Evolutionary conservation across 2,797 vertebrate species (phyloP).

Genomic region (Thamnophis elegans): DNA sequence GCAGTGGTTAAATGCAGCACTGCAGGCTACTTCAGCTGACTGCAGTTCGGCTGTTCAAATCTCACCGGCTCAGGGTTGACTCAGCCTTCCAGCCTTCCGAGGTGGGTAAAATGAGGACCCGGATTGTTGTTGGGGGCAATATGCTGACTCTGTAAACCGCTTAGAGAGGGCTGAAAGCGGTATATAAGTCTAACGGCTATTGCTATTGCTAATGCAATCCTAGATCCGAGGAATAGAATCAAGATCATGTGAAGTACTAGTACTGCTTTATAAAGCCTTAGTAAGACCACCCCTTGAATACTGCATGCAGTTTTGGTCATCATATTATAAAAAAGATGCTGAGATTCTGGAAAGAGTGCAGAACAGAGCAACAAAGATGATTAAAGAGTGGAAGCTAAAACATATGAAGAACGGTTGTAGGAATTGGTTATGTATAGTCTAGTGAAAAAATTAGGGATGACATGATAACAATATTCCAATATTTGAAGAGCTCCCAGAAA

Average conservation of each 20-base stretch:
- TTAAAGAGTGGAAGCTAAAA: not conserved
- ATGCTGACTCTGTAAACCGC: too few relatives aligned
- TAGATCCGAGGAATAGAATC: not conserved
- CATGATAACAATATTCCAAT: not conserved
- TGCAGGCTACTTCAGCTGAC: too few relatives aligned
- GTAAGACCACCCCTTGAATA: not conserved
- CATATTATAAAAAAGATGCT: not conserved
- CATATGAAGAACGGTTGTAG: not conserved
- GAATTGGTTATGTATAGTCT: not conserved
- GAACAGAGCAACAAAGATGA: not conserved
- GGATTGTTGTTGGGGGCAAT: too few relatives aligned
- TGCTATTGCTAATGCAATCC: too few relatives aligned
- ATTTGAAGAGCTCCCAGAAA: not conserved
- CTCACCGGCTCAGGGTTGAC: too few relatives aligned
- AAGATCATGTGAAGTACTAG: not conserved
- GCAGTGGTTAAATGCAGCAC: too few relatives aligned
- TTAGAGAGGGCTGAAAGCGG: too few relatives aligned
- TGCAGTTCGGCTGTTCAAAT: too few relatives aligned
- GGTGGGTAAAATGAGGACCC: too few relatives aligned
- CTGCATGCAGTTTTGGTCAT: not conserved
- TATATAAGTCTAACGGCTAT: too few relatives aligned
- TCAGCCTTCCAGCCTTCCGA: too few relatives aligned
- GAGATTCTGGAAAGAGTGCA: not conserved
- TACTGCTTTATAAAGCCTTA: not conserved
- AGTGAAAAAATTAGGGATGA: not conserved